phyloP scores from a whole-genome alignment of 2,113 vertebrate species.

The Piaya cayana region DNA sequence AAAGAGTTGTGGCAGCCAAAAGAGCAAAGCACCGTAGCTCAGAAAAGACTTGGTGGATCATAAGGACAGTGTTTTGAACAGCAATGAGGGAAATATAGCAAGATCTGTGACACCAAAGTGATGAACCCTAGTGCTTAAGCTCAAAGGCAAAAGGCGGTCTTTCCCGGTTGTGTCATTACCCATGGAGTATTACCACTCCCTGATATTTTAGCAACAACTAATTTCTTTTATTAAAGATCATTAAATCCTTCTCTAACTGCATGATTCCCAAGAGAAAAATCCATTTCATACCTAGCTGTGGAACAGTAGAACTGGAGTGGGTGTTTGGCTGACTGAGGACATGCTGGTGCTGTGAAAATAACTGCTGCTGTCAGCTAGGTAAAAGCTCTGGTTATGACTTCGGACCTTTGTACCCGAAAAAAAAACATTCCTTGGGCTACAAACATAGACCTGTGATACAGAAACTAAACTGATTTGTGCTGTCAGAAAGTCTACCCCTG shows the following conservation, averaged over 20 bases:
- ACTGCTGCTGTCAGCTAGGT: background rate
- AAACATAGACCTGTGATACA: too few relatives aligned
- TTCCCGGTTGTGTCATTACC: background rate
- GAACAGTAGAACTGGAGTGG: background rate
- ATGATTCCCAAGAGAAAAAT: background rate
- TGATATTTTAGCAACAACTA: background rate
- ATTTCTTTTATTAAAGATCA: background rate
- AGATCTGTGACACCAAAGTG: background rate
- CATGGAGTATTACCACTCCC: background rate
- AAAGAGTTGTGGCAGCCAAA: background rate
- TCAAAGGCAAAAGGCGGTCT: background rate
- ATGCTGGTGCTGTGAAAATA: accelerated
- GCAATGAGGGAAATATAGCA: accelerated
- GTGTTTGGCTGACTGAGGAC: background rate
- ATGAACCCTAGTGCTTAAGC: background rate
- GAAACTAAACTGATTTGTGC: background rate
- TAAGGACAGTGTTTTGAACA: background rate
- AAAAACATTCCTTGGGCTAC: background rate
- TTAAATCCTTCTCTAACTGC: background rate
- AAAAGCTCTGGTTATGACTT: background rate
- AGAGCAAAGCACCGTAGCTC: background rate
- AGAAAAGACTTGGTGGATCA: background rate
- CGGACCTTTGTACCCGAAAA: background rate
- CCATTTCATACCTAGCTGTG: background rate
- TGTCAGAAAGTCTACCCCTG: background rate